A percentile compares a stretch with the other conserved stretches of the same genome.
Conservation (phyloP, 1,140 invertebrate genomes). For the Cyrtorhinus lividipennis region DNA sequence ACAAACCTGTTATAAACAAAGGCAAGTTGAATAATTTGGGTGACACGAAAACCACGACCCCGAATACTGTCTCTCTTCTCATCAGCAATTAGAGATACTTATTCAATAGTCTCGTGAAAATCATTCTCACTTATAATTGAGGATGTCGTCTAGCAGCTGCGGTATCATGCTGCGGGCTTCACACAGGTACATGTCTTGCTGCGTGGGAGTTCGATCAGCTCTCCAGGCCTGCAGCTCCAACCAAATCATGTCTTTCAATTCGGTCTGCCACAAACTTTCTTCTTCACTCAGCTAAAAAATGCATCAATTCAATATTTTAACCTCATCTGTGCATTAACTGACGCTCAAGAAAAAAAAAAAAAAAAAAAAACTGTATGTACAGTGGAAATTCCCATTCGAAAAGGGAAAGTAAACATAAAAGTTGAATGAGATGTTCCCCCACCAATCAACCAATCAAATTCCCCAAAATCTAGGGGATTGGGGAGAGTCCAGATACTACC, state of each 20-base stretch:
- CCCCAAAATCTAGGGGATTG: too few species aligned
- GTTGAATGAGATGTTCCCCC: too few species aligned
- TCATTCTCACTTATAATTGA: slow-evolving; percentile 39
- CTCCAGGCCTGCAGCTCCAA: slow-evolving; percentile 72
- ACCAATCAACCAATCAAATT: too few species aligned
- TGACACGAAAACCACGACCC: too few species aligned
- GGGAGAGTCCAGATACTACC: too few species aligned
- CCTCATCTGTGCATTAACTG: not conserved
- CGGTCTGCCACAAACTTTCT: slow-evolving; percentile 71
- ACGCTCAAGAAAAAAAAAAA: not conserved
- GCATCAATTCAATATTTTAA: slow-evolving; percentile 20
- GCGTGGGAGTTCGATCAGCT: slow-evolving; percentile 49
- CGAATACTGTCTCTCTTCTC: too few species aligned
- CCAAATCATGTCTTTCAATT: slow-evolving; percentile 79
- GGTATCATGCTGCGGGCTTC: slow-evolving; percentile 53
- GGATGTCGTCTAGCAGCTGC: slow-evolving; percentile 54
- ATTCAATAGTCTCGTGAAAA: too few species aligned
- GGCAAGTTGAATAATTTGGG: too few species aligned
- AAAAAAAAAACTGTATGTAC: too few species aligned
- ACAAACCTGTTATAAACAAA: too few species aligned
- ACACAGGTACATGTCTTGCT: slow-evolving; percentile 63
- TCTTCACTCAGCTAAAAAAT: slow-evolving; percentile 55
- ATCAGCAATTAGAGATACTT: too few species aligned
- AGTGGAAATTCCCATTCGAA: not conserved
- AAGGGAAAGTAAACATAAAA: too few species aligned